These are phyloP conservation scores for Bradypodion ventrale DNA, from an alignment of 2,797 vertebrate species.

Conservation along the genomic window DNA sequence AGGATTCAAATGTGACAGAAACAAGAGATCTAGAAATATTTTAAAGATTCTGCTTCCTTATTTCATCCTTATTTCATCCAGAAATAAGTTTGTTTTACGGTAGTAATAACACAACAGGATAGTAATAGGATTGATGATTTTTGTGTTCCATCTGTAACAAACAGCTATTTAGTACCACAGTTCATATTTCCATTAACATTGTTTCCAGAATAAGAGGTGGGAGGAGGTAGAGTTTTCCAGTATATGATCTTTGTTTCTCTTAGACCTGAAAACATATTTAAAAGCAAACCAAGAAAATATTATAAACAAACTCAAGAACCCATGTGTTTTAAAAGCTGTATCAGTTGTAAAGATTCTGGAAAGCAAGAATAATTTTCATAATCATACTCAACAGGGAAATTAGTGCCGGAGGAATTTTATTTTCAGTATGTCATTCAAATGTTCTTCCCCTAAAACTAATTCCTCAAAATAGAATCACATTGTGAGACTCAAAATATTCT, in stretches of 20 bases:
- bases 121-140: neutral
- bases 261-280: neutral
- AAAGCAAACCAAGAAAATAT: neutral
- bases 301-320: neutral
- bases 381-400: slow-evolving; percentile 13
- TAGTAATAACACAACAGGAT: no score
- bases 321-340: neutral
- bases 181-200: neutral
- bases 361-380: neutral
- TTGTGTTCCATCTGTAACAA: neutral
- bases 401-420: neutral
- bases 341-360: neutral
- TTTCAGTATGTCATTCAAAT: slow-evolving; percentile 15
- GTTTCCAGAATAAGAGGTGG: neutral
- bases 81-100: neutral
- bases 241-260: neutral
- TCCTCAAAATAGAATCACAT: neutral
- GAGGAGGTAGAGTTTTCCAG: neutral
- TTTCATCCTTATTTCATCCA: neutral
- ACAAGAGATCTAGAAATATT: neutral
- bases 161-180: neutral
- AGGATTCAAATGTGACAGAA: neutral
- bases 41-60: neutral
- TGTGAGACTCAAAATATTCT: neutral
- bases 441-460: slow-evolving; percentile 23